These are phyloP conservation scores for Strix aluco DNA, from an alignment of 2,113 vertebrate species.

Conservation along the genomic window DNA sequence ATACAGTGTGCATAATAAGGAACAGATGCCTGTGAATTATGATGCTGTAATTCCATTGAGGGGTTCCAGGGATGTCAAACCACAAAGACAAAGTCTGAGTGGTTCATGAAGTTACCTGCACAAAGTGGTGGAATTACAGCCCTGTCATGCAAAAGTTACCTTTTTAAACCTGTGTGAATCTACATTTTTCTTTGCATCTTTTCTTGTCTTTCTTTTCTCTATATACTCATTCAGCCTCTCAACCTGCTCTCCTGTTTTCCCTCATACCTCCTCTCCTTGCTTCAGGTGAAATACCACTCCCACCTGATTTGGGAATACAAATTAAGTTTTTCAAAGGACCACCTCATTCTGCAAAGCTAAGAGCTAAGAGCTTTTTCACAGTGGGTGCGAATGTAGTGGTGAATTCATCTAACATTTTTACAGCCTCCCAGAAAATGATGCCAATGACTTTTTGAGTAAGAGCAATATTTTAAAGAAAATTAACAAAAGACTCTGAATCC, in stretches of 20 bases:
- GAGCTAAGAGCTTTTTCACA: not conserved
- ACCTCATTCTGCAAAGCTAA: not conserved
- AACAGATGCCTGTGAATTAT: conserved; percentile 12
- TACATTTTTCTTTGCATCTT: not conserved
- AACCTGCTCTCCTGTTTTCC: not conserved
- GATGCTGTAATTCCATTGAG: conserved; percentile 8
- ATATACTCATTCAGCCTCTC: not conserved
- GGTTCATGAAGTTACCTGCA: not conserved
- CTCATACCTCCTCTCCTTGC: not conserved
- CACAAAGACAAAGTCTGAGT: not conserved
- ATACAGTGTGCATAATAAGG: not conserved
- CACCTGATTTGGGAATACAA: not conserved
- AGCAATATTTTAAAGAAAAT: not conserved
- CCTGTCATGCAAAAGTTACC: not conserved
- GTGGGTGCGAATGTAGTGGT: not conserved
- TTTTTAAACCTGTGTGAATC: not conserved
- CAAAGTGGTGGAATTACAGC: not conserved
- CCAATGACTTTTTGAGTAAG: not conserved
- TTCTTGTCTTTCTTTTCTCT: not conserved
- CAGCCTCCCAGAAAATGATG: not conserved
- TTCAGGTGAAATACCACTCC: not conserved
- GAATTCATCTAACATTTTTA: not conserved
- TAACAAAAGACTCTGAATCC: not conserved
- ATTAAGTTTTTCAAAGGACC: not conserved
- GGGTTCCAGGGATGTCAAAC: conserved; percentile 10